Evolutionary conservation across 1,140 invertebrate genomes (phyloP).

Genomic region (Drosophila teissieri): DNA sequence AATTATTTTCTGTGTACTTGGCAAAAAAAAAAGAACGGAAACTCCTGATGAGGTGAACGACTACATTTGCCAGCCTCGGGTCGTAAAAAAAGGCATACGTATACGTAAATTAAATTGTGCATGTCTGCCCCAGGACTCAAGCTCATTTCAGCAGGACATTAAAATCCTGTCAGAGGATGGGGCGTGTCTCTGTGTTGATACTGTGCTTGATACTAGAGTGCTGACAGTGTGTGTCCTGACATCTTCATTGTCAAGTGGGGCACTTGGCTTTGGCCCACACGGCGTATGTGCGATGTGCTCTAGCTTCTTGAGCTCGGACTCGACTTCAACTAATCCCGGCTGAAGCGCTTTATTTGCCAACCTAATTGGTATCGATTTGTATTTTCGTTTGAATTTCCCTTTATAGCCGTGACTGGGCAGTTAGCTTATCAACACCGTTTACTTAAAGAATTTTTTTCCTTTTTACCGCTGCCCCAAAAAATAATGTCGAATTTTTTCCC

Average conservation of each 20-base stretch:
- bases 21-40: conserved; percentile 11
- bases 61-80: conserved; percentile 53
- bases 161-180: conserved; percentile 7
- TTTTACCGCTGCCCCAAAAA: conserved; percentile 13
- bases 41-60: conserved; percentile 62
- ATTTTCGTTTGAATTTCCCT: conserved; percentile 18
- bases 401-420: conserved; percentile 51
- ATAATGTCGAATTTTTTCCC: conserved; percentile 8
- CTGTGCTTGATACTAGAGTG: conserved; percentile 2
- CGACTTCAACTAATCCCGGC: conserved; percentile 2
- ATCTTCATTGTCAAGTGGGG: conserved; percentile 47
- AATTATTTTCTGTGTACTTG: conserved; percentile 44
- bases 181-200: not conserved
- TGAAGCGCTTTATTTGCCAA: conserved; percentile 39
- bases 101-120: conserved; percentile 38
- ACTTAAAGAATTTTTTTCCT: conserved; percentile 30
- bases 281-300: conserved; percentile 46
- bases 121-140: conserved; percentile 29
- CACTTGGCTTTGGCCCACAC: conserved; percentile 34
- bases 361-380: conserved; percentile 50
- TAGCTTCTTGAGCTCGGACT: not conserved
- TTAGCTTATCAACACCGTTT: conserved; percentile 59
- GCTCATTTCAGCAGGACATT: conserved; percentile 24
- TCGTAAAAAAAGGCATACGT: conserved; percentile 11
- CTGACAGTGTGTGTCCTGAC: conserved; percentile 21